Conservation (phyloP, 2,113 vertebrate species). For the Bambusicola thoracicus region DNA sequence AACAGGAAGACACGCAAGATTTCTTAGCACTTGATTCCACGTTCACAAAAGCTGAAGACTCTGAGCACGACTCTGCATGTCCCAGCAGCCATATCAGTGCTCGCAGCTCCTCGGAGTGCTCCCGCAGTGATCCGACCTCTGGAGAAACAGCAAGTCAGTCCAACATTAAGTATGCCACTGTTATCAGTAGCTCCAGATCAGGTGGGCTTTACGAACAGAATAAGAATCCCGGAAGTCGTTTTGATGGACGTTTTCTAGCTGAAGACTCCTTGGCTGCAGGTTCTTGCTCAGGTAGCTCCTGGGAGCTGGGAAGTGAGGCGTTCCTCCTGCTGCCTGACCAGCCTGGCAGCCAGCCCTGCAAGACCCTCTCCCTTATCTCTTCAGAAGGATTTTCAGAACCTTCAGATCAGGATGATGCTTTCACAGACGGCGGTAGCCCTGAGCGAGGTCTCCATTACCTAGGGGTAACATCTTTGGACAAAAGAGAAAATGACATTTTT, state of each 20-base stretch:
- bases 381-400: constrained; percentile 87
- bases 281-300: constrained; percentile 74
- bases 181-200: constrained; percentile 67
- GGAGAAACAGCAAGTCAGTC: constrained; percentile 68
- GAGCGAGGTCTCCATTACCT: constrained; percentile 82
- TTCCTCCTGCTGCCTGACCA: constrained; percentile 61
- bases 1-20: constrained; percentile 30
- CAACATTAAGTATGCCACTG: constrained; percentile 81
- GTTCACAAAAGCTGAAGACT: constrained; percentile 16
- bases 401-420: constrained; percentile 73
- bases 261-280: constrained; percentile 69
- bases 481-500: constrained; percentile 54
- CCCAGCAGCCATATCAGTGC: constrained; percentile 44
- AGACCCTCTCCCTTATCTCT: constrained; percentile 78
- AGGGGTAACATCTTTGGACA: constrained; percentile 66
- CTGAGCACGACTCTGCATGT: constrained; percentile 54
- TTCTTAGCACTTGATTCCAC: not conserved
- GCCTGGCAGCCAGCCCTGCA: constrained; percentile 27
- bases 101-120: constrained; percentile 31
- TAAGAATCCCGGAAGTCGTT: constrained; percentile 66
- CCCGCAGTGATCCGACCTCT: not conserved
- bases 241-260: constrained; percentile 75
- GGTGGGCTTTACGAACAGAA: constrained; percentile 49
- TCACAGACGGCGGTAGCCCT: constrained; percentile 27
- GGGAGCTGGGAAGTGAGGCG: constrained; percentile 76